Evolutionary conservation across 2,888 invertebrate genomes (phyloP), one percentile per base, ranked within the genome.

Genomic region (Tromatobia lineatoria): DNA sequence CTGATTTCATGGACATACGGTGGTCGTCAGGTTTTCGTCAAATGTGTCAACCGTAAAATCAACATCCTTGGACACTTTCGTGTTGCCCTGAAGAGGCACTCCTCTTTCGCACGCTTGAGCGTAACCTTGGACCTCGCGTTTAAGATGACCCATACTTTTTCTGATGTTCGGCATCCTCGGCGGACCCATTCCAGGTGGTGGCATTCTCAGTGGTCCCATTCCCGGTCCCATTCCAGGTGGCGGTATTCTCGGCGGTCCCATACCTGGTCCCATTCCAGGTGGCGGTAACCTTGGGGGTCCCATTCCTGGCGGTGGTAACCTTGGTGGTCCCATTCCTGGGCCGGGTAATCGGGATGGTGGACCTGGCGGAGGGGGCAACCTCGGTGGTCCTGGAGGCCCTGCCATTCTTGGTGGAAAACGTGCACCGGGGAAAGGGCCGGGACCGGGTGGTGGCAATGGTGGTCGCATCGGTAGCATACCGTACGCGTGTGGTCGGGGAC

Each of bases 41-140:
- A 91, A 92, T 0, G 91, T 91, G 38, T 92, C 92, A 2, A 88
- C 86, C 0, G 92, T 92, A 38, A 92, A 92, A 64, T 92, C 92
- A 67, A 89, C 89, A 7, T 92, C 92, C 8, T 89, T 90, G 34
- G 67, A 13, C 34, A 81, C 78, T 67, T 20, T 78, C 20, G 57
- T 47, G 15, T 0, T 23, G 20, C 25, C 67, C 18, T 42, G 38
- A 7, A n/a, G 38, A 11, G 64, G 20, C 0, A 18, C 18, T 7
- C 7, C 64, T 76, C 13, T 85, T 80, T 7, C 70, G 13, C 15
- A 13, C 29, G 25, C 6, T 3, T 29, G 15, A 13, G 25, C 15
- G 29, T 1, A 59, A 25, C n/a, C 67, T 20, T 71, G 50, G 4
- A 59, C 42, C 8, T 77, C 81, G 34, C 54, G 61, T 15, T 57